These are phyloP conservation scores for Drosophila neotestacea DNA, from an alignment of 2,888 invertebrate genomes.

Conservation along the genomic window DNA sequence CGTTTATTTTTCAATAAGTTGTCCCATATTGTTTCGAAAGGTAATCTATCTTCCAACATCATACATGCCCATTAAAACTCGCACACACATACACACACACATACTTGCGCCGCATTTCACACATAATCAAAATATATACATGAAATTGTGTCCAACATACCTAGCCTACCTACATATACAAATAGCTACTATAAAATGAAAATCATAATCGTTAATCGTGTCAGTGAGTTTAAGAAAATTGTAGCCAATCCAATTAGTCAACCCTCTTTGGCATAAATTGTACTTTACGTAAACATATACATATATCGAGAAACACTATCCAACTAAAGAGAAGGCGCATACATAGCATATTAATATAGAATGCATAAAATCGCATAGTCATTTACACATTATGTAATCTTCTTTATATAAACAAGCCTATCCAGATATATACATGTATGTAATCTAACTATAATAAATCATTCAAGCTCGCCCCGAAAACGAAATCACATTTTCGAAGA, in stretches of 20 bases:
- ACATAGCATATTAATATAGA: constrained; percentile 46
- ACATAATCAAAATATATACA: constrained; percentile 49
- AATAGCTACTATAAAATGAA: constrained; percentile 36
- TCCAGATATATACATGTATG: constrained; percentile 34
- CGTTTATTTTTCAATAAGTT: constrained; percentile 38
- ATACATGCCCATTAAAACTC: constrained; percentile 18
- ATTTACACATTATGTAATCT: constrained; percentile 35
- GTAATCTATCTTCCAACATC: constrained; percentile 45
- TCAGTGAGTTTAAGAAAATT: constrained; percentile 42
- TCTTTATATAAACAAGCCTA: constrained; percentile 12
- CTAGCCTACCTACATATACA: constrained; percentile 40
- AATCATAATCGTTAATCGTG: constrained; percentile 43
- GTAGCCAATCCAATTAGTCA: constrained; percentile 37
- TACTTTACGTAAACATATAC: constrained; percentile 30
- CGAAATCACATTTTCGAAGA: constrained; percentile 8
- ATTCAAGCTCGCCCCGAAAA: constrained; percentile 20
- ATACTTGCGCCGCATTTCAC: constrained; percentile 33
- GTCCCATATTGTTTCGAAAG: constrained; percentile 31
- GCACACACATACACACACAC: constrained; percentile 13
- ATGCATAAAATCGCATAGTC: constrained; percentile 33
- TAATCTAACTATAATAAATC: constrained; percentile 43
- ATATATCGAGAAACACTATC: constrained; percentile 27
- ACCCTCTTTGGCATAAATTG: constrained; percentile 50
- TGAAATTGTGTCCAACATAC: constrained; percentile 51
- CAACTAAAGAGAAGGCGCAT: constrained; percentile 30